Evolutionary conservation across 1,140 invertebrate species (phyloP).

Genomic region (Harlomillsia oculata): DNA sequence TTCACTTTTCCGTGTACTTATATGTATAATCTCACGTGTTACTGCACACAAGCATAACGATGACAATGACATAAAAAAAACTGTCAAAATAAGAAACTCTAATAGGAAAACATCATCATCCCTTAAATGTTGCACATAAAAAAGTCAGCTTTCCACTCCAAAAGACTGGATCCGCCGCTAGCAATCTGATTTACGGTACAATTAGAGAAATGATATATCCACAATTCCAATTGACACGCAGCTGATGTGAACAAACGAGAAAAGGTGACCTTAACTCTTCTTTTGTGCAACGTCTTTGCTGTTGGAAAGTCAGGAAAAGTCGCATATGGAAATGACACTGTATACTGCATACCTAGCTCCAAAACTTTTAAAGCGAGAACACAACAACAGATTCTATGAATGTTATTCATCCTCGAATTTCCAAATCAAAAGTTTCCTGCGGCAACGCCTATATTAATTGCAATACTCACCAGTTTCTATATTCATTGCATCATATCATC

Average conservation of each 20-base stretch:
- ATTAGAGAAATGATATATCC: conserved; percentile 13
- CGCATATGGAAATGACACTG: too few species aligned
- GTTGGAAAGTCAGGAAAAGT: too few species aligned
- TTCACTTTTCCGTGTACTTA: neutral
- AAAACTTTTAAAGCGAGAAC: too few species aligned
- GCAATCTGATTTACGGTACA: conserved; percentile 15
- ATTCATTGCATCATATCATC: too few species aligned
- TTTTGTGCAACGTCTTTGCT: too few species aligned
- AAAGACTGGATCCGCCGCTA: neutral
- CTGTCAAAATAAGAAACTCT: neutral
- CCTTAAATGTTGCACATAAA: neutral
- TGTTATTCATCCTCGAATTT: too few species aligned
- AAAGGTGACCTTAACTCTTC: too few species aligned
- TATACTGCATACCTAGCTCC: too few species aligned
- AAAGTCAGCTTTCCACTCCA: neutral
- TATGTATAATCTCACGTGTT: neutral
- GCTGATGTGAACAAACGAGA: conserved; percentile 3
- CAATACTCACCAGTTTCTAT: too few species aligned
- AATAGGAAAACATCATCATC: neutral
- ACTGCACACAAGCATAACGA: neutral
- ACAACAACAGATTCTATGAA: too few species aligned
- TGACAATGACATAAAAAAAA: neutral
- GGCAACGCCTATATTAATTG: too few species aligned
- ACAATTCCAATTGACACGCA: conserved; percentile 10
- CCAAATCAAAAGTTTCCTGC: too few species aligned